These are phyloP conservation scores for Amblyteles armatorius DNA, from an alignment of 2,888 invertebrate species.

Conservation along the genomic window DNA sequence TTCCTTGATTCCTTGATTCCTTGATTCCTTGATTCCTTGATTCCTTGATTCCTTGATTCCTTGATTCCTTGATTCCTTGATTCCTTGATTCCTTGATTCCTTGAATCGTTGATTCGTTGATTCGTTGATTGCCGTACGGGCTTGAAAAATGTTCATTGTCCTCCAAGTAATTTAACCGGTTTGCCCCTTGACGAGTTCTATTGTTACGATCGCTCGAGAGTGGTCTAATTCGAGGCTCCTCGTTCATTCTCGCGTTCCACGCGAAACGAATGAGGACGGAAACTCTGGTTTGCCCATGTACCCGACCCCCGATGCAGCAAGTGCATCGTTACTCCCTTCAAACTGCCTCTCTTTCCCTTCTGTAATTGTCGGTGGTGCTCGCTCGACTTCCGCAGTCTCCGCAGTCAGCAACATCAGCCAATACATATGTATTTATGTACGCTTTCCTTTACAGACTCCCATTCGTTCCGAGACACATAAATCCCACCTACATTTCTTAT, in stretches of 20 bases:
- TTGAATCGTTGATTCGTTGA: background rate
- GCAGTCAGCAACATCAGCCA: slow-evolving; percentile 49
- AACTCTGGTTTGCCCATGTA: slow-evolving; percentile 27
- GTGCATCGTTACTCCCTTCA: slow-evolving; percentile 29
- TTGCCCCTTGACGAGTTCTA: slow-evolving; percentile 44
- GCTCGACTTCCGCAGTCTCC: slow-evolving; percentile 48
- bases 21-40: too few species aligned
- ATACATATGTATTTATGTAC: slow-evolving; percentile 12
- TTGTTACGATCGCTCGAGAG: slow-evolving; percentile 61
- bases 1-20: too few species aligned
- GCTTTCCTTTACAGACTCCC: background rate
- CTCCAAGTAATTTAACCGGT: slow-evolving; percentile 40
- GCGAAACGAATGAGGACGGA: slow-evolving; percentile 25
- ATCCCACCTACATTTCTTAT: slow-evolving; percentile 16
- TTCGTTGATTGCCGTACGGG: too few species aligned
- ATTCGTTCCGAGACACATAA: background rate
- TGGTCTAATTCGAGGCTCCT: slow-evolving; percentile 57
- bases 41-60: too few species aligned
- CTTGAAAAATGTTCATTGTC: slow-evolving; percentile 3
- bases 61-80: too few species aligned
- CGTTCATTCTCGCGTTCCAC: slow-evolving; percentile 24
- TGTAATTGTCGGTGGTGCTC: slow-evolving; percentile 53
- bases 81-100: slow-evolving; percentile 3
- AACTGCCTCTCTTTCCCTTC: background rate
- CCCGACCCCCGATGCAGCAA: slow-evolving; percentile 15